Base-by-base conservation (phyloP, 1,140 invertebrate species). In the Goniozus legneri region DNA sequence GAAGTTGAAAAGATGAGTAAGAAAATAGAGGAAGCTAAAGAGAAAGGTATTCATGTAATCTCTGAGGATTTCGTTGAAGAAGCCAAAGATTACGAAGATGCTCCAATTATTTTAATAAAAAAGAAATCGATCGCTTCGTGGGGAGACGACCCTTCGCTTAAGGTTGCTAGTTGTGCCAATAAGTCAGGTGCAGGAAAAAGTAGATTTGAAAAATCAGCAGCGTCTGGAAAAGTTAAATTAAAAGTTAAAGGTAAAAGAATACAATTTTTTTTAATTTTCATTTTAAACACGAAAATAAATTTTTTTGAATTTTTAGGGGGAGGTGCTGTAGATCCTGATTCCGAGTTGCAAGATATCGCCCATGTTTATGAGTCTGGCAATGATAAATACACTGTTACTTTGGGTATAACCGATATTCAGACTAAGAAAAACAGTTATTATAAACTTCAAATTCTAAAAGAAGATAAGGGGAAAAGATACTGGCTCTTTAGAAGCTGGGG, bases 401-500 rank as follows among this genome's bases (percentile, higher is more conserved):
- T 98, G 3, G 87, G 88, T 15, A 71, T 87, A 52, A 93, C 93
- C 2, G 92, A 97, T 69, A 82, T 98, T 27, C 84, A 88, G 47
- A 80, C 76, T 8, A 87, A 89, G 38, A 92, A 88, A 60, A 99
- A 99, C 72, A 95, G 91, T 3, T 99, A 81, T 71, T 98, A 99
- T 70, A 98, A 98, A 71, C 52, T 98, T 21, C 96, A 98, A 73
- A 69, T 97, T 24, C 73, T 98, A 10, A 82, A 95, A 68, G 67
- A 82, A 12, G 92, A 97, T 66, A 77, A 70, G 14, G 70, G 71
- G 30, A 77, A 82, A 7, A 81, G 77, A 79, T 94, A 82, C 69
- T 92, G 84, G 83, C 55, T 96, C 8, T 96, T 93, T 68, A 81
- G 91, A 20, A 81, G 91, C 0, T 99, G 96, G 96, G 97, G 97